A percentile compares a stretch with the other conserved stretches of the same genome.
Conservation (phyloP, 2,113 vertebrate species). For the Lepisosteus osseus region DNA sequence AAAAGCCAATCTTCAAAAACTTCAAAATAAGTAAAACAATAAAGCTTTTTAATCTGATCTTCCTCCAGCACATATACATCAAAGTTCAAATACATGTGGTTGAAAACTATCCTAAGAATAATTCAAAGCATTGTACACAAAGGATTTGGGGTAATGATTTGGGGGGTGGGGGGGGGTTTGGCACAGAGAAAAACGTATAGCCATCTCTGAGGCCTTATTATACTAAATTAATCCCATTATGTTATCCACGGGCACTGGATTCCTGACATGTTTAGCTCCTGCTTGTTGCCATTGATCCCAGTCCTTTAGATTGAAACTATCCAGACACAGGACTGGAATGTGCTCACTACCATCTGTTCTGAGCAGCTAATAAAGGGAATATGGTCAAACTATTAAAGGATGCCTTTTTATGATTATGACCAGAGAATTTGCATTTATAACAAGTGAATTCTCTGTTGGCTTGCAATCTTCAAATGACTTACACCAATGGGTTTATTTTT, state of each 20-base stretch:
- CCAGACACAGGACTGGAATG: slow-evolving; percentile 30
- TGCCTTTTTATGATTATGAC: slow-evolving; percentile 55
- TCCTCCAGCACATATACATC: too few relatives aligned
- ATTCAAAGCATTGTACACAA: too few relatives aligned
- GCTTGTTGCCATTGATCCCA: slow-evolving; percentile 51
- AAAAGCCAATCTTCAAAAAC: too few relatives aligned
- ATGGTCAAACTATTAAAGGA: slow-evolving; percentile 53
- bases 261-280: slow-evolving; percentile 36
- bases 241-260: slow-evolving; percentile 37
- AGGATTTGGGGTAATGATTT: too few relatives aligned
- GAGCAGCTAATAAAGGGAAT: slow-evolving; percentile 52
- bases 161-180: too few relatives aligned
- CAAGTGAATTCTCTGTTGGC: slow-evolving; percentile 28
- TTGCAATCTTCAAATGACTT: too few relatives aligned
- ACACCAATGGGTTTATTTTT: too few relatives aligned
- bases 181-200: too few relatives aligned
- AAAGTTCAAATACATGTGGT: too few relatives aligned
- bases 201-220: slow-evolving; percentile 19
- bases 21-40: too few relatives aligned
- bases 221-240: slow-evolving; percentile 43
- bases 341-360: slow-evolving; percentile 50
- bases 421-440: slow-evolving; percentile 34
- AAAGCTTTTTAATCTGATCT: too few relatives aligned
- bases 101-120: too few relatives aligned
- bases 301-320: slow-evolving; percentile 38